Evolutionary conservation across 53 echinoderm and acorn worm genomes (phyloP).

Genomic region (Temnopleurus reevesii): DNA sequence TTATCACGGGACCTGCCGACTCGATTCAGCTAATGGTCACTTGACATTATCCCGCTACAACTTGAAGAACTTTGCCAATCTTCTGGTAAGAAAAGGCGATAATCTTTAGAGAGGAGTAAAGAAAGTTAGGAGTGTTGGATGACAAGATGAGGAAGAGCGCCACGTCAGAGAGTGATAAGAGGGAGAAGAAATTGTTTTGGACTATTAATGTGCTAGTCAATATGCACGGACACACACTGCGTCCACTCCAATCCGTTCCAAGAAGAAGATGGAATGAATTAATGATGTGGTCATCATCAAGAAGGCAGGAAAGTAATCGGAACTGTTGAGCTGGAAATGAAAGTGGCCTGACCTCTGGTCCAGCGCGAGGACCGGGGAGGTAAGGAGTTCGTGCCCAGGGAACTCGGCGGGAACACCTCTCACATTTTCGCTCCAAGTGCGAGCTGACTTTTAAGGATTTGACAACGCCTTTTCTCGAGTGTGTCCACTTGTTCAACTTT

Average conservation of each 20-base stretch:
- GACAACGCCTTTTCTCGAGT: neutral
- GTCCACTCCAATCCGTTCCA: neutral
- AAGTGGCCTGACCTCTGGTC: neutral
- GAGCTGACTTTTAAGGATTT: neutral
- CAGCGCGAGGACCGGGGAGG: neutral
- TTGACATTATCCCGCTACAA: slow-evolving; percentile 6
- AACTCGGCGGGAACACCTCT: slow-evolving; percentile 9
- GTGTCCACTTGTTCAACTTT: neutral
- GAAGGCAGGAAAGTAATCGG: neutral
- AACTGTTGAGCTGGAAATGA: neutral
- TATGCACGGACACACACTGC: neutral
- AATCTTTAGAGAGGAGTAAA: neutral
- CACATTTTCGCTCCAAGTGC: neutral
- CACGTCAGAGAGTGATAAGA: neutral
- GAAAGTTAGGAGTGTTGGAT: neutral
- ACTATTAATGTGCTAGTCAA: neutral
- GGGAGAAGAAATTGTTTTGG: slow-evolving; percentile 20
- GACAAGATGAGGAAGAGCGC: neutral
- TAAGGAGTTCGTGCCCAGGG: neutral
- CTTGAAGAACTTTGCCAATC: neutral
- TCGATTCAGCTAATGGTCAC: neutral
- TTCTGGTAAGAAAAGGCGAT: neutral
- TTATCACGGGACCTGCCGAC: neutral
- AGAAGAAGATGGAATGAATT: neutral
- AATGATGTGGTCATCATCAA: slow-evolving; percentile 2